Percentiles rank a stretch among this genome's conserved stretches.
Evolutionary conservation across 2,888 invertebrate genomes (phyloP).

Genomic region (Prosapia bicincta): DNA sequence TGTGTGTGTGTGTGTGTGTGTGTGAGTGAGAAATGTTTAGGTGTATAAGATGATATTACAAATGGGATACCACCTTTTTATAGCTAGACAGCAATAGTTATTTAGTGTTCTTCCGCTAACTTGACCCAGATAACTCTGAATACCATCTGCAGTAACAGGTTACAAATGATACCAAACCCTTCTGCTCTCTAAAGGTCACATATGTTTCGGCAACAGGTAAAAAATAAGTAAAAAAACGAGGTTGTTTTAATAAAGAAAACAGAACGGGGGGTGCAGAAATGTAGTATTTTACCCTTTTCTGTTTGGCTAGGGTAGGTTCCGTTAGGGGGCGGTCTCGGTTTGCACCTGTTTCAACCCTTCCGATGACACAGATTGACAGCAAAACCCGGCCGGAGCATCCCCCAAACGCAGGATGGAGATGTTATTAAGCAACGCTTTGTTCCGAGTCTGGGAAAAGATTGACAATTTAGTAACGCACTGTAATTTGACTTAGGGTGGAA

Average conservation of each 20-base stretch:
- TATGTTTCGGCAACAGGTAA: not conserved
- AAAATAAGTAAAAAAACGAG: not conserved
- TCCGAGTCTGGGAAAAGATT: not conserved
- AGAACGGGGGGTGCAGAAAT: slow-evolving; percentile 12
- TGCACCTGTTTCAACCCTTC: slow-evolving; percentile 6
- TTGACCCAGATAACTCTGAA: slow-evolving; percentile 10
- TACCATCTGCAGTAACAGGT: not conserved
- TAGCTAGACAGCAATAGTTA: not conserved
- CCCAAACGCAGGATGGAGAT: not conserved
- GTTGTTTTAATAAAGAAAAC: not conserved
- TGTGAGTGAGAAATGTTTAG: too few relatives aligned
- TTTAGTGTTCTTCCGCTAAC: not conserved
- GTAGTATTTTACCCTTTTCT: slow-evolving; percentile 10
- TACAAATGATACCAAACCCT: not conserved
- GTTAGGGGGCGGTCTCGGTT: not conserved
- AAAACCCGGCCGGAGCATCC: not conserved
- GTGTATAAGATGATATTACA: too few relatives aligned
- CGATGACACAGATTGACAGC: slow-evolving; percentile 7
- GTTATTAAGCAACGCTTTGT: not conserved
- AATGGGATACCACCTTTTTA: too few relatives aligned
- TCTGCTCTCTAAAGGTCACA: not conserved
- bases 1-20: too few relatives aligned
- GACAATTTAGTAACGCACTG: not conserved
- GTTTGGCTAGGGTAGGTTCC: not conserved
- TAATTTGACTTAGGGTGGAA: not conserved